Evolutionary conservation across 2,797 vertebrate species (phyloP).

Genomic region (Fistularia tabacaria): DNA sequence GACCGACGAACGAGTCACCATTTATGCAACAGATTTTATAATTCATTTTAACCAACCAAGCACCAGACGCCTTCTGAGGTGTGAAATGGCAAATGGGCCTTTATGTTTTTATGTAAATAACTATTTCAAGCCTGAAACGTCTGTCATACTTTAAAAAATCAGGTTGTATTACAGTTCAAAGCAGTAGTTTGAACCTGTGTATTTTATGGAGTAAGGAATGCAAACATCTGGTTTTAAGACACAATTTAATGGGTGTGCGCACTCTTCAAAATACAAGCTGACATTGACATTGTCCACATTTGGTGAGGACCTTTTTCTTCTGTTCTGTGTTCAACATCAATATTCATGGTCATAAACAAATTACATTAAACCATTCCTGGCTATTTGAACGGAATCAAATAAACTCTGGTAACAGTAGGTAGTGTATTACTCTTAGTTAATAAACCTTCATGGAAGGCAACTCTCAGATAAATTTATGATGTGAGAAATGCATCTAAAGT

Average conservation of each 20-base stretch:
- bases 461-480: conserved; percentile 23
- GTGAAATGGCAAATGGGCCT: too few species aligned
- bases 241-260: conserved; percentile 54
- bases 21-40: too few species aligned
- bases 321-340: conserved; percentile 28
- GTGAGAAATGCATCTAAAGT: conserved; percentile 41
- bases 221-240: conserved; percentile 27
- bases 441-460: conserved; percentile 82
- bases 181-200: too few species aligned
- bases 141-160: too few species aligned
- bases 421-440: conserved; percentile 52
- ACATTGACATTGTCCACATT: conserved; percentile 37
- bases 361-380: conserved; percentile 4
- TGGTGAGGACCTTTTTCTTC: conserved; percentile 13
- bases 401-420: conserved; percentile 30
- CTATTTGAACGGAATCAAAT: conserved; percentile 16
- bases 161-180: too few species aligned
- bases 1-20: too few species aligned
- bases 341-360: too few species aligned
- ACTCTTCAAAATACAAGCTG: conserved; percentile 64
- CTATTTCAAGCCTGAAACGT: too few species aligned
- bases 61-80: too few species aligned
- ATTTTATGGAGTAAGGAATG: neutral
- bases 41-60: too few species aligned
- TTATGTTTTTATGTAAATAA: too few species aligned